A percentile compares a stretch with the other conserved stretches of the same genome.
Conservation (phyloP, 2,113 vertebrate species). For the Chrysemys picta region DNA sequence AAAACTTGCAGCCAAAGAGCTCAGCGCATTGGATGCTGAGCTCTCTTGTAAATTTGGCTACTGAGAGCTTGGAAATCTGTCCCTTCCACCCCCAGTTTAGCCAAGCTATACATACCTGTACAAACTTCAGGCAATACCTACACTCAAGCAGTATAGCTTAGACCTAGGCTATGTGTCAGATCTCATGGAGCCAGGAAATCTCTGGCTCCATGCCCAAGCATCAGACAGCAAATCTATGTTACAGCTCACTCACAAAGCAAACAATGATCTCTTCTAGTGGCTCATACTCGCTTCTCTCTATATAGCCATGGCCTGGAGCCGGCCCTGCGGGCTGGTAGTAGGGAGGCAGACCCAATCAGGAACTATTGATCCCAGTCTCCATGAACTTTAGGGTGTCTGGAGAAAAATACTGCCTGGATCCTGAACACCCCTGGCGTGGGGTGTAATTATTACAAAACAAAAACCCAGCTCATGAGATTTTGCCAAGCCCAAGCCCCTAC, state of each 20-base stretch:
- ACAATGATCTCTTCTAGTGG: not conserved
- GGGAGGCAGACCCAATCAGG: not conserved
- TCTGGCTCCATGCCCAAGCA: not conserved
- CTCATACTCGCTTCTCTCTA: not conserved
- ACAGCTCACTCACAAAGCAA: not conserved
- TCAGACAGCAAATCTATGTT: not conserved
- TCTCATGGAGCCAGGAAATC: not conserved
- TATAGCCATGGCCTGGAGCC: not conserved
- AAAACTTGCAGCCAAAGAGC: not conserved
- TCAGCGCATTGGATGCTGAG: not conserved
- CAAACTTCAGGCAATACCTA: not conserved
- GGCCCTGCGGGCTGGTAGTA: not conserved
- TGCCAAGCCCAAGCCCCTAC: not conserved
- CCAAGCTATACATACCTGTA: not conserved
- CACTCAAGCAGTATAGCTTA: not conserved
- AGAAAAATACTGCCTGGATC: not conserved
- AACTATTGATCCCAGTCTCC: not conserved
- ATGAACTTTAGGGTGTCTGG: not conserved
- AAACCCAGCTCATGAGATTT: not conserved
- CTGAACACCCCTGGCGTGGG: not conserved
- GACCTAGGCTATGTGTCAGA: not conserved
- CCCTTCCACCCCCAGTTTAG: not conserved
- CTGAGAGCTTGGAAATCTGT: not conserved
- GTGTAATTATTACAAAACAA: not conserved
- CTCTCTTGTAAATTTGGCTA: not conserved